Evolutionary conservation across 2,113 vertebrate species (phyloP), one percentile per base, ranked within the genome.

Genomic region (Lycaon pictus): DNA sequence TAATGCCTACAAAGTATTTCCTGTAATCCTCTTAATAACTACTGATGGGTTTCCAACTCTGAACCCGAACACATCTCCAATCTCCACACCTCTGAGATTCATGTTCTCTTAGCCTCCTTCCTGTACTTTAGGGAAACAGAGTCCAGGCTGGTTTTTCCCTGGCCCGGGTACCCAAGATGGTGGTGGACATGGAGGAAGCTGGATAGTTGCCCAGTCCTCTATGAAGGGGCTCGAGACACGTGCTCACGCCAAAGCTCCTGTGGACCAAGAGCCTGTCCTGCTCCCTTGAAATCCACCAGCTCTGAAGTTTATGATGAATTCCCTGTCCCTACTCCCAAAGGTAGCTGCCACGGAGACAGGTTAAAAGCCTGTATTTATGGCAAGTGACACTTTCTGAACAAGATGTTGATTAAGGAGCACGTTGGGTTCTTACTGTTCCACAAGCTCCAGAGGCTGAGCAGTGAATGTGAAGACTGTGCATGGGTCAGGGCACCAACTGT

Each of bases 281-380:
- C 60, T 96, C 71, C 85, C 84, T 95, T 96, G 95, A 98, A 97
- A 98, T 77, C 90, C 95, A 94, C 88, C 82, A 95, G 94, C 58
- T 89, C 94, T 97, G 91, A 97, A 98, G 98, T 98, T 94, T 96
- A 93, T 96, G 98, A 98, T 98, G 88, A 97, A 98, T 98, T 98
- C 86, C 77, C 93, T 82, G 88, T 82, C 12, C 88, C 76, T 72
- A 85, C 76, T 98, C 97, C 94, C 94, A 91, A 97, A 98, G 97
- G 79, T 56, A 32, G 58, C 97, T 98, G 97, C 79, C 80, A 95
- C 94, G 37, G 76, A 98, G 97, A 96, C 88, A 87, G 91, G 96
- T 97, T 98, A 97, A 99, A 98, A 80, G 4, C 96, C 82, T 93
- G 3, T 96, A 69, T 97, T 98, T 98, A 96, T 97, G 98, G 96